A percentile compares a stretch with the other conserved stretches of the same genome.
phyloP scores from a whole-genome alignment of 2,797 vertebrate genomes.

The Periophthalmus magnuspinnatus region DNA sequence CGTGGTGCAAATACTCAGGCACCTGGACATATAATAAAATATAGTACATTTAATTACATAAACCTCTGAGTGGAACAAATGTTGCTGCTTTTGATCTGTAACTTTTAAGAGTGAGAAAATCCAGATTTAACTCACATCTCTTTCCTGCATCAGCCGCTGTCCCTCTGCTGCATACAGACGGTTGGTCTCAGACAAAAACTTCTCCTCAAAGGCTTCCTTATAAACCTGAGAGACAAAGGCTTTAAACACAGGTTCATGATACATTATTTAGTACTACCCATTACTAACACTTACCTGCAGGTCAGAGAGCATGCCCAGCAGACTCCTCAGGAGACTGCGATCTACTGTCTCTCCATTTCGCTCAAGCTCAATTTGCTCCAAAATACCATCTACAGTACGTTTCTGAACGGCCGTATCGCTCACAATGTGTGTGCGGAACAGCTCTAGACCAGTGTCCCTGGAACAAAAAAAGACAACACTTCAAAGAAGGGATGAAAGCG shows the following conservation, averaged over 20 bases:
- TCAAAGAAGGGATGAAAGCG: background rate
- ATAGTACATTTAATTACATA: background rate
- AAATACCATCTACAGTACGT: conserved; percentile 95
- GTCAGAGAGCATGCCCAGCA: conserved; percentile 98
- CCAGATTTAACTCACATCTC: conserved; percentile 84
- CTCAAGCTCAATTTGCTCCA: conserved; percentile 94
- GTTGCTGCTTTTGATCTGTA: background rate
- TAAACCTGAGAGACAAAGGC: conserved; percentile 83
- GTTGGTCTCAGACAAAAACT: conserved; percentile 95
- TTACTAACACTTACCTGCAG: conserved; percentile 82
- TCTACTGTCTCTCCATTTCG: conserved; percentile 94
- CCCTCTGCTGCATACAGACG: conserved; percentile 95
- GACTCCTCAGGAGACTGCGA: conserved; percentile 92
- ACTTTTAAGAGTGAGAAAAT: background rate
- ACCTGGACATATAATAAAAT: conserved; percentile 77
- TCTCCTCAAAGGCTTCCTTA: conserved; percentile 96
- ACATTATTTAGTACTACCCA: background rate
- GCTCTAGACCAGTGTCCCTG: conserved; percentile 97
- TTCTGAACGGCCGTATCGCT: conserved; percentile 95
- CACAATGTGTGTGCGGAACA: conserved; percentile 97
- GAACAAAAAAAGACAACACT: conserved; percentile 21
- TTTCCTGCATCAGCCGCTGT: conserved; percentile 96
- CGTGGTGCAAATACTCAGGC: conserved; percentile 97
- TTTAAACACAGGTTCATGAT: background rate
- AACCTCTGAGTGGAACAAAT: background rate